Base-by-base conservation (phyloP, 2,888 invertebrate genomes). In the Seladonia tumulorum region DNA sequence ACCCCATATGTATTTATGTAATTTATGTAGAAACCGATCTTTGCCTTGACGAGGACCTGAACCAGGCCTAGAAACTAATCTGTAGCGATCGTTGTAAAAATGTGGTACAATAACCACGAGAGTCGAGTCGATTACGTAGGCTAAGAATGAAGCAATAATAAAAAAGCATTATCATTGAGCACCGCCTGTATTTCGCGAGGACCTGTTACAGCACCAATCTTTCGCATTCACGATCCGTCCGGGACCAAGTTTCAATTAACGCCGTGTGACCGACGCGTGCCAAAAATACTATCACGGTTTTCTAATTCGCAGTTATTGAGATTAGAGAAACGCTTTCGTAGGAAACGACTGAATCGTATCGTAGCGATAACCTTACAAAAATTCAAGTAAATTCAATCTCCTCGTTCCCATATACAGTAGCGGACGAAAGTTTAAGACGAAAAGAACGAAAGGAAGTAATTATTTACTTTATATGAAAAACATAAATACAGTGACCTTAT, bases 41-140 rank as follows among this genome's bases (percentile, higher is more conserved):
- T 5, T 47, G 7, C 7, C 18, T 42, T 83, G 84, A 83, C 84
- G 78, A 78, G 78, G 84, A 71, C 74, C 16, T 14, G 16, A 29
- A 25, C 16, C 12, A 22, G 18, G 53, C 42, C 25, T 16, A 47
- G 47, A n/a, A 57, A 77, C 74, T 66, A 16, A 53, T 49, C 10
- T 7, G 0, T 22, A 25, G n/a, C 39, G 45, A 82, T 66, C 18
- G 39, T 79, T 92, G 92, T 92, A 25, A 63, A 91, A 85, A 92
- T 91, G 88, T 75, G 87, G 88, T 89, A 5, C n/a, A 88, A 29
- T 22, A 81, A 78, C 71, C 70, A 70, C 74, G 57, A 45, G 60
- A 45, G 60, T 42, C 5, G 18, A 74, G 45, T 86, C 45, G 60
- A 81, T 71, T 42, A 79, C 57, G 25, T 81, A 85, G 66, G 25